Evolutionary conservation across 2,113 vertebrate species (phyloP).

Genomic region (Vulpes ferrilata): DNA sequence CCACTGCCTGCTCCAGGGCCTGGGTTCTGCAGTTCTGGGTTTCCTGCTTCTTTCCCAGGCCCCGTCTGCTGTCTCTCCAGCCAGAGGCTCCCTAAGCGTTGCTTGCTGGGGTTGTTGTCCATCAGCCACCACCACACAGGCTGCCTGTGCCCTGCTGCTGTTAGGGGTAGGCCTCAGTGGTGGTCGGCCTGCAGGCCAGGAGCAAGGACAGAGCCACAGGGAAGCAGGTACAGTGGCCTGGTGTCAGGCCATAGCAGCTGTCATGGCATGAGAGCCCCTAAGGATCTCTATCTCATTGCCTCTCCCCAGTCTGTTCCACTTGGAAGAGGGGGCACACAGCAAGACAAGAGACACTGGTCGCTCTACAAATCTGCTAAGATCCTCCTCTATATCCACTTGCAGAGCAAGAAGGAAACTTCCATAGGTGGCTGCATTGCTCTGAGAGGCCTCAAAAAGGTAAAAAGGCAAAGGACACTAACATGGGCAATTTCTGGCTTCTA

Average conservation of each 20-base stretch:
- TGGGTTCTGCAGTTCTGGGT: rapidly evolving
- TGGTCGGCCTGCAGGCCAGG: background rate
- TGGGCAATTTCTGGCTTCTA: background rate
- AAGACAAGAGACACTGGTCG: background rate
- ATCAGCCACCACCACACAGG: rapidly evolving
- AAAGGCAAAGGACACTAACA: background rate
- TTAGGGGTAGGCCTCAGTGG: rapidly evolving
- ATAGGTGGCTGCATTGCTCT: background rate
- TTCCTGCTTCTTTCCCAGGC: background rate
- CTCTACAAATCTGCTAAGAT: background rate
- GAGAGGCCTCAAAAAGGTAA: background rate
- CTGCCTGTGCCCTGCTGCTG: background rate
- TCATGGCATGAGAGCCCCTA: background rate
- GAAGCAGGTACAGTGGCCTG: background rate
- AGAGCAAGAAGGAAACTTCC: background rate
- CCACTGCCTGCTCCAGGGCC: background rate
- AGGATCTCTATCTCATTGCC: background rate
- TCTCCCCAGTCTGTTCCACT: background rate
- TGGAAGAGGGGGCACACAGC: background rate
- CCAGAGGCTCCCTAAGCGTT: background rate
- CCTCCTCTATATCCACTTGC: background rate
- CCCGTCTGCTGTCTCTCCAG: background rate
- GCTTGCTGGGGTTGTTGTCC: background rate
- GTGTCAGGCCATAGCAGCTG: background rate
- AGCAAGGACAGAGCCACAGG: background rate